Conservation (phyloP, 2,113 vertebrate genomes). For the Aythya baeri region DNA sequence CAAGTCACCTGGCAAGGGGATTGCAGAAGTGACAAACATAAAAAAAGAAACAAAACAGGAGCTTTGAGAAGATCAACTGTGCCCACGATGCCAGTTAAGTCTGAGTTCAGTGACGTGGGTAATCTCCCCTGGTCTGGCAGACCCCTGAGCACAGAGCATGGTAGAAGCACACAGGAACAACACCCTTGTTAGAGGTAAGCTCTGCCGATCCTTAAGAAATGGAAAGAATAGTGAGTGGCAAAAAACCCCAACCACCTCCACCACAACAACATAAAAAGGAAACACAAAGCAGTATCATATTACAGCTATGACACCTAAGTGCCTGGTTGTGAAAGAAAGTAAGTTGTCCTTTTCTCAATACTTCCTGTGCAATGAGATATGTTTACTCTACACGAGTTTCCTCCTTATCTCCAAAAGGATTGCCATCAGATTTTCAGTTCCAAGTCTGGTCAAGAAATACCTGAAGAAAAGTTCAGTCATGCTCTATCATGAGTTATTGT, state of each 20-base stretch:
- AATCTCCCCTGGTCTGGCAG: background rate
- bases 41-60: background rate
- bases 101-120: background rate
- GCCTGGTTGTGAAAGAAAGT: background rate
- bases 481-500: background rate
- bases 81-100: background rate
- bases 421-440: background rate
- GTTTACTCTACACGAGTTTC: background rate
- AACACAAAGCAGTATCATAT: background rate
- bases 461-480: background rate
- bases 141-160: accelerated
- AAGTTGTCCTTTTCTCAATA: background rate
- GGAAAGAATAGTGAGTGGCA: accelerated
- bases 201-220: background rate
- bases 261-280: background rate
- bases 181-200: background rate
- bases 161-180: background rate
- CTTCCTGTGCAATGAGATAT: background rate
- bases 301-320: background rate
- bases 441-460: background rate
- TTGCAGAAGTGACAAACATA: background rate
- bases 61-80: background rate
- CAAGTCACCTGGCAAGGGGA: background rate
- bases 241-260: background rate
- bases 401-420: background rate